Percentiles rank a stretch among this genome's conserved stretches.
Evolutionary conservation across 2,113 vertebrate species (phyloP).

Genomic region (Aspiorhynchus laticeps): DNA sequence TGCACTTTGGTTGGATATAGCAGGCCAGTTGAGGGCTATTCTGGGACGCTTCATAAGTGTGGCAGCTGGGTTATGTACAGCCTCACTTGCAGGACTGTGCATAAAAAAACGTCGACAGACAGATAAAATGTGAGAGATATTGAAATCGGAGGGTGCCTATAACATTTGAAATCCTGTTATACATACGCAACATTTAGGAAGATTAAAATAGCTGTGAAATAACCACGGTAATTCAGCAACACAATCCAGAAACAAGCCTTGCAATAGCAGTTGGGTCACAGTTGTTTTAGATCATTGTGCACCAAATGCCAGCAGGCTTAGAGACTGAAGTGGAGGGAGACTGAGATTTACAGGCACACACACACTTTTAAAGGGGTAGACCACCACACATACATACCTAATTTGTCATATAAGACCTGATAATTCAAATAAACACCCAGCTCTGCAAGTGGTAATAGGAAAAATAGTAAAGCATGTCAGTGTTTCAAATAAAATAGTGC

Average conservation of each 20-base stretch:
- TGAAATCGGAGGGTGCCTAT: conserved; percentile 61
- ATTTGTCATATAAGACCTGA: conserved; percentile 28
- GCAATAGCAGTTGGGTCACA: conserved; percentile 71
- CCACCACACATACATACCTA: not conserved
- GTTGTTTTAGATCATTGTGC: conserved; percentile 79
- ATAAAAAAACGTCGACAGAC: conserved; percentile 66
- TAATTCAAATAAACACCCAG: conserved; percentile 34
- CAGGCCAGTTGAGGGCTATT: conserved; percentile 68
- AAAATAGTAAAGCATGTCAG: conserved; percentile 1
- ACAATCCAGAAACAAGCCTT: not conserved
- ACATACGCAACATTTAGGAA: not conserved
- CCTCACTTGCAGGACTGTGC: conserved; percentile 69
- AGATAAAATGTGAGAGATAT: conserved; percentile 74
- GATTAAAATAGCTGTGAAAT: not conserved
- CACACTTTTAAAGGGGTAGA: conserved; percentile 20
- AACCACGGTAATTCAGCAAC: not conserved
- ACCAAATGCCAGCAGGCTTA: conserved; percentile 71
- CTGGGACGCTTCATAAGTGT: conserved; percentile 73
- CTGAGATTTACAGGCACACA: conserved; percentile 65
- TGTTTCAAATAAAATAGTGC: not conserved
- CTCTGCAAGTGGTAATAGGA: not conserved
- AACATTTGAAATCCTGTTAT: not conserved
- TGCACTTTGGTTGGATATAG: conserved; percentile 72
- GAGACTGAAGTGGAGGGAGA: conserved; percentile 63
- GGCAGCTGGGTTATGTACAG: conserved; percentile 74